Percentiles rank a stretch among this genome's conserved stretches.
Conservation (phyloP, 1,140 invertebrate species). For the Eupristina koningsbergeri region DNA sequence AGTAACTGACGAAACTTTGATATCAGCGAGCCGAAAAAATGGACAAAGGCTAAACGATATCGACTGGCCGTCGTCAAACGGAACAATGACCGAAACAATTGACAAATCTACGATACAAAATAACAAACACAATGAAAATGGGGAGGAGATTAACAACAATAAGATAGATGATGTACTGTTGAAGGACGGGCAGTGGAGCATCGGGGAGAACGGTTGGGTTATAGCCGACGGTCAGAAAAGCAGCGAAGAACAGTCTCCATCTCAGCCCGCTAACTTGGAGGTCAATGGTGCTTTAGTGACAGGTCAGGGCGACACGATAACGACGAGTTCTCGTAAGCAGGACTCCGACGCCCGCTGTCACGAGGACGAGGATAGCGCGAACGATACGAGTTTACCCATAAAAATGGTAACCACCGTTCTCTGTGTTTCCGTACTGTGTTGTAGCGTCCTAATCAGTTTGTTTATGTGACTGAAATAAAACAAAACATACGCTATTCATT, state of each 20-base stretch:
- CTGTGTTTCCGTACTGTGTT: slow-evolving; percentile 73
- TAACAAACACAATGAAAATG: slow-evolving; percentile 23
- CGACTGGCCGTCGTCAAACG: not conserved
- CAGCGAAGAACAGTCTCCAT: slow-evolving; percentile 27
- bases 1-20: slow-evolving; percentile 58
- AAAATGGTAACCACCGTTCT: slow-evolving; percentile 73
- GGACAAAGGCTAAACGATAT: not conserved
- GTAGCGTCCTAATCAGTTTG: slow-evolving; percentile 71
- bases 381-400: slow-evolving; percentile 68
- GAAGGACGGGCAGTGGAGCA: slow-evolving; percentile 53
- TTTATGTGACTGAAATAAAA: slow-evolving; percentile 64
- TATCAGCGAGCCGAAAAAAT: slow-evolving; percentile 23
- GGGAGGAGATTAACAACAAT: slow-evolving; percentile 56
- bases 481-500: slow-evolving; percentile 42
- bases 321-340: slow-evolving; percentile 60
- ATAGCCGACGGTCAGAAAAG: slow-evolving; percentile 51
- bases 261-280: slow-evolving; percentile 39
- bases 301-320: not conserved
- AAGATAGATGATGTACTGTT: slow-evolving; percentile 20
- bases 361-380: slow-evolving; percentile 60
- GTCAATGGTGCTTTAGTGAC: slow-evolving; percentile 58
- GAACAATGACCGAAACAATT: slow-evolving; percentile 28
- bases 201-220: slow-evolving; percentile 59
- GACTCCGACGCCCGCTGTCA: slow-evolving; percentile 54
- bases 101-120: slow-evolving; percentile 1